Percentiles rank a stretch among this genome's conserved stretches.
phyloP scores from a whole-genome alignment of 2,888 invertebrate species.

The Lottia gigantea region DNA sequence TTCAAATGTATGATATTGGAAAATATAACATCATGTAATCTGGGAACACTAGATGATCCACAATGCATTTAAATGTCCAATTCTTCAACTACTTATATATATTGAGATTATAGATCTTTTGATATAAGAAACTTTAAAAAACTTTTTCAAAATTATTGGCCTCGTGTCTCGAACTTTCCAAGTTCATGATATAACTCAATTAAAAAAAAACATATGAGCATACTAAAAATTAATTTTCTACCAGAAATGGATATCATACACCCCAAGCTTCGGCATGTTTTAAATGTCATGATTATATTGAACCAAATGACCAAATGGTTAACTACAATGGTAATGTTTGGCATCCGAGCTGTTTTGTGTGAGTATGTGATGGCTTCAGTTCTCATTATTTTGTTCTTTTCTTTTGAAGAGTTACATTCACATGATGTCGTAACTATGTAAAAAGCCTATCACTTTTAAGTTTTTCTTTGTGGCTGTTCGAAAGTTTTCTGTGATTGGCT shows the following conservation, averaged over 20 bases:
- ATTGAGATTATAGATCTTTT: no score
- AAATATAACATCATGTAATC: no score
- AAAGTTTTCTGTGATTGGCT: background rate
- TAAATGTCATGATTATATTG: slow-evolving; percentile 73
- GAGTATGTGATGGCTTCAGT: slow-evolving; percentile 44
- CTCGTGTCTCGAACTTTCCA: no score
- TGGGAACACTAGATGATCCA: no score
- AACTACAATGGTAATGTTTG: slow-evolving; percentile 97
- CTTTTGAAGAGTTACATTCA: background rate
- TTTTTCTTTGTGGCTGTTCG: slow-evolving; percentile 15
- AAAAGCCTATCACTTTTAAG: background rate
- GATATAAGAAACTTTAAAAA: no score
- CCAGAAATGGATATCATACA: slow-evolving; percentile 16
- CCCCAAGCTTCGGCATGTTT: slow-evolving; percentile 29
- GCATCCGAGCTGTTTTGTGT: slow-evolving; percentile 99
- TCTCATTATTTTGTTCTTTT: background rate
- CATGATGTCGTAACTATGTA: slow-evolving; percentile 2
- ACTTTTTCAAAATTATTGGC: no score
- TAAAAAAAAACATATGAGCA: no score
- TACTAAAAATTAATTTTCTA: no score
- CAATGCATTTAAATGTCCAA: no score
- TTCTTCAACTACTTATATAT: no score
- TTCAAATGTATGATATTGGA: no score
- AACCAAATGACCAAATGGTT: slow-evolving; percentile 95
- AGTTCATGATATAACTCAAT: no score